phyloP scores from a whole-genome alignment of 2,888 invertebrate genomes.

The Cataglyphis rosenhaueri region DNA sequence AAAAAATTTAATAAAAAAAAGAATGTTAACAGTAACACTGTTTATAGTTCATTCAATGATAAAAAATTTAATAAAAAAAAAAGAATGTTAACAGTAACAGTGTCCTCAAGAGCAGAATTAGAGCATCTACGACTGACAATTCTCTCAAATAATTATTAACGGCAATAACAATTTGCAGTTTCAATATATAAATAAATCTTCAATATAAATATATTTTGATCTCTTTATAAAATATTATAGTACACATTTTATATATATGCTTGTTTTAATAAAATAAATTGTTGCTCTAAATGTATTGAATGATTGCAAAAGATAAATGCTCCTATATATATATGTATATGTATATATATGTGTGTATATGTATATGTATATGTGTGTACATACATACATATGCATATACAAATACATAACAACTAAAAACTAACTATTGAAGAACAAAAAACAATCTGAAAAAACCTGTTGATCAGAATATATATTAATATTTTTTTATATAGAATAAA shows the following conservation, averaged over 20 bases:
- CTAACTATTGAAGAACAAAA: constrained; percentile 25
- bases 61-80: constrained; percentile 80
- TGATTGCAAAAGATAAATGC: constrained; percentile 60
- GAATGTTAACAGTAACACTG: constrained; percentile 75
- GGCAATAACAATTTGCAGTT: constrained; percentile 79
- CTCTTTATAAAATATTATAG: constrained; percentile 49
- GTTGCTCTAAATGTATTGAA: constrained; percentile 36
- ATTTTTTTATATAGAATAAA: not conserved
- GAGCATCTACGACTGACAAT: constrained; percentile 82
- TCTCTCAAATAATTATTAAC: constrained; percentile 75
- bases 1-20: constrained; percentile 82
- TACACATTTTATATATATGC: constrained; percentile 29
- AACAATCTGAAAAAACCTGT: not conserved
- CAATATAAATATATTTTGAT: constrained; percentile 62
- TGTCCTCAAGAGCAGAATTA: constrained; percentile 79
- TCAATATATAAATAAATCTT: constrained; percentile 77
- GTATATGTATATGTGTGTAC: no score
- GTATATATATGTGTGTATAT: no score
- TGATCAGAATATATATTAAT: not conserved
- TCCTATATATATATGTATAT: constrained; percentile 60
- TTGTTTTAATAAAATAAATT: constrained; percentile 27
- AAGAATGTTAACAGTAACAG: constrained; percentile 83
- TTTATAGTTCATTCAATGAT: constrained; percentile 76
- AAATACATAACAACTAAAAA: constrained; percentile 28
- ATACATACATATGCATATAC: not conserved